phyloP scores from a whole-genome alignment of 2,888 invertebrate species.

The Xestia xanthographa region DNA sequence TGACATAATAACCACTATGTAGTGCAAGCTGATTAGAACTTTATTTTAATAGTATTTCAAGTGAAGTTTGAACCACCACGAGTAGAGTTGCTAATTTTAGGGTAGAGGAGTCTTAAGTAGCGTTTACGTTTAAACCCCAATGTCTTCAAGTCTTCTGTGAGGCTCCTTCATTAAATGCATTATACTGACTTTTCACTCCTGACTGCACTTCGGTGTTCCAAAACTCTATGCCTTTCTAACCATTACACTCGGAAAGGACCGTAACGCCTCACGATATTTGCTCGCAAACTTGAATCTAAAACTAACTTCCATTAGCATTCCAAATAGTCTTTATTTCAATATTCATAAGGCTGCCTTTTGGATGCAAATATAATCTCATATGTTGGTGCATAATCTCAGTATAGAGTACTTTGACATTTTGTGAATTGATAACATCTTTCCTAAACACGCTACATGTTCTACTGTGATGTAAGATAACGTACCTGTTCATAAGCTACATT shows the following conservation, averaged over 20 bases:
- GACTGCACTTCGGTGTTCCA: slow-evolving; percentile 20
- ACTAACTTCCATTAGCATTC: slow-evolving; percentile 59
- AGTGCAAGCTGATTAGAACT: too few species aligned
- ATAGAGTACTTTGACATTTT: slow-evolving; percentile 71
- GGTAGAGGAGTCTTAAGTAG: too few species aligned
- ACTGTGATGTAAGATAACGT: slow-evolving; percentile 37
- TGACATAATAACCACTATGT: too few species aligned
- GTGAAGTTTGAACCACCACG: too few species aligned
- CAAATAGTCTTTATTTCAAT: slow-evolving; percentile 44
- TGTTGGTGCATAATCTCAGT: slow-evolving; percentile 47
- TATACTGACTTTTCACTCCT: not conserved
- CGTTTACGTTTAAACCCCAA: not conserved
- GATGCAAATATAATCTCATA: slow-evolving; percentile 23
- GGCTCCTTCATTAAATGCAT: slow-evolving; percentile 4
- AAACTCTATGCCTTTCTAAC: slow-evolving; percentile 59
- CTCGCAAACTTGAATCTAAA: slow-evolving; percentile 69
- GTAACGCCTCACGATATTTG: slow-evolving; percentile 71
- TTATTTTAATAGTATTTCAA: too few species aligned
- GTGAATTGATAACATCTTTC: slow-evolving; percentile 68
- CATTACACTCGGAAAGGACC: slow-evolving; percentile 70
- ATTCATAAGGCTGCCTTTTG: slow-evolving; percentile 48
- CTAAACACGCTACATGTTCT: slow-evolving; percentile 60
- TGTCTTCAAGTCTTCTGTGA: not conserved
- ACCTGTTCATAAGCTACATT: slow-evolving; percentile 29
- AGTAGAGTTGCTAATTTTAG: too few species aligned